Percentiles rank a stretch among this genome's conserved stretches.
Evolutionary conservation across 2,113 vertebrate genomes (phyloP).

Genomic region (Sylvietta virens): DNA sequence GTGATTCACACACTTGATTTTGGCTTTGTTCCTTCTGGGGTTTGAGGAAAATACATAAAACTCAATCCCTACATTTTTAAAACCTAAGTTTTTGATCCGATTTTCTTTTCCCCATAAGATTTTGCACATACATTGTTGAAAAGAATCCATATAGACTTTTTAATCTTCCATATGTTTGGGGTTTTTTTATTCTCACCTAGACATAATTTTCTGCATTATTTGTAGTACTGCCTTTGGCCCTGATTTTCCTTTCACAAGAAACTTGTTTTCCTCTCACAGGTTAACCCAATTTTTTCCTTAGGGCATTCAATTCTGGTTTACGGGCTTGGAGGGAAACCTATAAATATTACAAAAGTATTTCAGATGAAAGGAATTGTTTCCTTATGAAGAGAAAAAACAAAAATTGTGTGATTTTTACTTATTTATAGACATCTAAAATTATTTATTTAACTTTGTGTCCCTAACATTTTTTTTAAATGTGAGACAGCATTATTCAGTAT

Average conservation of each 20-base stretch:
- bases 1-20: background rate
- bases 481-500: background rate
- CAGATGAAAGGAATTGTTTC: background rate
- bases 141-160: background rate
- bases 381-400: background rate
- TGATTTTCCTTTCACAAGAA: background rate
- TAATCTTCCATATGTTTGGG: background rate
- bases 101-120: background rate
- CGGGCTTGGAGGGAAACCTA: background rate
- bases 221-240: background rate
- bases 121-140: background rate
- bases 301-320: background rate
- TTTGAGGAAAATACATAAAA: background rate
- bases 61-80: background rate
- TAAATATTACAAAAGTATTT: background rate
- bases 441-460: background rate
- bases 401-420: background rate
- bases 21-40: background rate
- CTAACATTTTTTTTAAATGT: background rate
- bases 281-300: constrained; percentile 1
- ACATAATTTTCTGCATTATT: background rate
- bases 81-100: background rate
- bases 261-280: background rate
- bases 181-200: background rate
- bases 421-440: background rate